Evolutionary conservation across 37 sponge, comb jelly and placozoan species (phyloP), one percentile per base, ranked within the genome.

Genomic region (Chondrilla cf. caribensis): DNA sequence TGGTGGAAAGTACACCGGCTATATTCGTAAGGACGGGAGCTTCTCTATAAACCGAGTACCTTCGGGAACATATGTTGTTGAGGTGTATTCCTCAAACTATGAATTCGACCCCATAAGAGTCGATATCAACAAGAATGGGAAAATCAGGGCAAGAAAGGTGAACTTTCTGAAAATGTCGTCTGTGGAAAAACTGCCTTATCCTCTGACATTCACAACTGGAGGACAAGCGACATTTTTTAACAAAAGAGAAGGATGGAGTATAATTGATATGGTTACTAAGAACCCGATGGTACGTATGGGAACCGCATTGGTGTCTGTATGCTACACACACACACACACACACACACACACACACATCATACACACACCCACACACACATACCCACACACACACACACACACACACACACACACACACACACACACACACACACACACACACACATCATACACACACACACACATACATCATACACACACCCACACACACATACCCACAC

Each of bases 261-360:
- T 93, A 3, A 68, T 90, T 22, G 81, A 73, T 44, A 79, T 80
- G 6, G 81, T 93, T 8, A 90, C 83, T 82, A 64, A 64, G 8
- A 95, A 95, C 67, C 98, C 98, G 18, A 95, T 95, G 95, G 96
- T 94, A 40, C 29, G 65, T n/a, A n/a, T n/a, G n/a, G n/a, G n/a
- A 18, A 54, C 57, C 17, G 57, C 17, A 17, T 17, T 54, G 15
- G 17, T 54, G 57, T 17, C 9, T 15, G n/a, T n/a, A n/a, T n/a
- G n/a, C n/a, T n/a, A n/a, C n/a, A n/a, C n/a, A n/a, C n/a, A n/a
- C n/a, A n/a, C n/a, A n/a, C n/a, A n/a, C n/a, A n/a, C n/a, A n/a
- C n/a, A n/a, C n/a, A n/a, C n/a, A n/a, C n/a, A n/a, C n/a, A n/a
- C n/a, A n/a, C n/a, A n/a, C n/a, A n/a, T n/a, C n/a, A n/a, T n/a